Evolutionary conservation across 2,888 invertebrate species (phyloP), one percentile per base, ranked within the genome.

Genomic region (Oscheius myriophilus): DNA sequence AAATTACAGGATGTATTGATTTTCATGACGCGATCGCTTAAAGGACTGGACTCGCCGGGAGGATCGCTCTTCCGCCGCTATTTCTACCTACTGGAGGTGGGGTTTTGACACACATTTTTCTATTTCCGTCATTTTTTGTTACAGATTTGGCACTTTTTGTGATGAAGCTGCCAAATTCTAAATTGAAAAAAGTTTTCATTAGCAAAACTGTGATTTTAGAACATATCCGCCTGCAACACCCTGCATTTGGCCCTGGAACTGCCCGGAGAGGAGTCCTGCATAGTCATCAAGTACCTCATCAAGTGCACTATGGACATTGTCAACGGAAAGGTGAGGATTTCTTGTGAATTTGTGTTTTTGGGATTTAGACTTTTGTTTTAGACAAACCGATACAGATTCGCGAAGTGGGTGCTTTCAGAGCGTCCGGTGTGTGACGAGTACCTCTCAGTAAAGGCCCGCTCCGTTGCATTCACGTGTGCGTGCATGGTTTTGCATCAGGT

Each of bases 301-400:
- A 67, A 67, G 42, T 52, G 51, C 6, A 18, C 67, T 11, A 39
- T 67, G 61, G 61, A 59, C 14, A 33, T 61, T 18, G 59, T 61
- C 16, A 67, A 61, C 25, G 51, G 43, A 21, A 59, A 67, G 23
- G 67, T 67, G 25, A 23, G 41, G 18, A 42, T 23, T 53, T 53
- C 16, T 14, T 12, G 4, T 25, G 26, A 4, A 3, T 53, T 16
- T 6, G 33, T 9, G 33, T 33, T 33, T 46, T 12, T 46, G 46
- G 46, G n/a, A 43, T 9, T 12, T 43, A 43, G 43, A 43, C 11
- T 43, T 9, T n/a, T n/a, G n/a, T n/a, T n/a, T n/a, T n/a, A n/a
- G n/a, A n/a, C n/a, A n/a, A n/a, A n/a, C n/a, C n/a, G n/a, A n/a
- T n/a, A n/a, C n/a, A n/a, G n/a, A n/a, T n/a, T n/a, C n/a, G n/a